phyloP scores from a whole-genome alignment of 1,140 invertebrate species.

The Listronotus oregonensis region DNA sequence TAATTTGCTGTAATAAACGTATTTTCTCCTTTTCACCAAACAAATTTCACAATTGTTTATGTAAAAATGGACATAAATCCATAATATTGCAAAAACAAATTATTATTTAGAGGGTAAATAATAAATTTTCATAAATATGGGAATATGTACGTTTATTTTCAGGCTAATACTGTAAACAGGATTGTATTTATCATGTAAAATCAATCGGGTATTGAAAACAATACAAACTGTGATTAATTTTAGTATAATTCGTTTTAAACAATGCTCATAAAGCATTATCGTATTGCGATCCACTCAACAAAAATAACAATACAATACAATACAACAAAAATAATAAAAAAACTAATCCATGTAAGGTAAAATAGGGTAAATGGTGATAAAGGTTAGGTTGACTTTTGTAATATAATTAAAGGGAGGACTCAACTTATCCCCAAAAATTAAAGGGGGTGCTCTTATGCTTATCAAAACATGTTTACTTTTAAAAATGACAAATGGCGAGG shows the following conservation, averaged over 20 bases:
- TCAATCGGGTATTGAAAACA: slow-evolving; percentile 27
- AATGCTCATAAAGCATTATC: slow-evolving; percentile 25
- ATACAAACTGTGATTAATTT: slow-evolving; percentile 30
- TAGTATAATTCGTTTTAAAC: slow-evolving; percentile 28
- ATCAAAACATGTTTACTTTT: too few relatives aligned
- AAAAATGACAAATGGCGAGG: too few relatives aligned
- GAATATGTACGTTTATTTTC: slow-evolving; percentile 27
- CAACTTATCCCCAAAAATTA: too few relatives aligned
- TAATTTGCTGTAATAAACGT: too few relatives aligned
- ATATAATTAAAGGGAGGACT: too few relatives aligned
- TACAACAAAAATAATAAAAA: too few relatives aligned
- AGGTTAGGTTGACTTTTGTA: too few relatives aligned
- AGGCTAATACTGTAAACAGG: slow-evolving; percentile 27
- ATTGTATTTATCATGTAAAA: slow-evolving; percentile 31
- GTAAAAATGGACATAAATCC: slow-evolving; percentile 12
- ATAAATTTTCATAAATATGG: slow-evolving; percentile 28
- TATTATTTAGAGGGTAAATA: slow-evolving; percentile 31
- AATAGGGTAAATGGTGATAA: too few relatives aligned
- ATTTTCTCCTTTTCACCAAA: too few relatives aligned
- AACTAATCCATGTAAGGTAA: too few relatives aligned
- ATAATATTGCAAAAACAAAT: slow-evolving; percentile 15
- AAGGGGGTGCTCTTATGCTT: too few relatives aligned
- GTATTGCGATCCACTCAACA: slow-evolving; percentile 16
- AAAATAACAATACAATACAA: slow-evolving; percentile 14
- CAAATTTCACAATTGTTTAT: not conserved